phyloP scores from a whole-genome alignment of 2,113 vertebrate species.

The Myiopsitta monachus region DNA sequence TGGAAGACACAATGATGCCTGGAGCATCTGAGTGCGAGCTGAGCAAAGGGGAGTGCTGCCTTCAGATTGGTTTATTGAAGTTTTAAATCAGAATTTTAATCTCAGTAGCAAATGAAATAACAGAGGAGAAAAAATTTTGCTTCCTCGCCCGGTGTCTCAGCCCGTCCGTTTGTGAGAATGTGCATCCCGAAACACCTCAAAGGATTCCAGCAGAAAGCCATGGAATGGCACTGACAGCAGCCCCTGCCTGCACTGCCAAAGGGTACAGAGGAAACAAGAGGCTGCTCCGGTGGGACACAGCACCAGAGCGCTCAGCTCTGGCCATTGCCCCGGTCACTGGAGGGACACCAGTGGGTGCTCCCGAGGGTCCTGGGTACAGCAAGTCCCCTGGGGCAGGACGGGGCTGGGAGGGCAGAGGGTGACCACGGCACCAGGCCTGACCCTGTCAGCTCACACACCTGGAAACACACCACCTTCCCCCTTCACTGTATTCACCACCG shows the following conservation, averaged over 20 bases:
- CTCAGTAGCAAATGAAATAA: not conserved
- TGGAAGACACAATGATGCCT: not conserved
- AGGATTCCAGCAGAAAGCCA: conserved; percentile 6
- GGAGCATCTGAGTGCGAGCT: not conserved
- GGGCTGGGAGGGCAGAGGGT: not conserved
- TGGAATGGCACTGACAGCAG: not conserved
- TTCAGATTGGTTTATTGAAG: not conserved
- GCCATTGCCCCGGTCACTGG: not conserved
- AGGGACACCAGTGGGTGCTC: fast-evolving
- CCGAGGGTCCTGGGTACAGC: not conserved
- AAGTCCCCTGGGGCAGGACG: not conserved
- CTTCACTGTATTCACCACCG: not conserved
- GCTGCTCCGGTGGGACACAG: not conserved
- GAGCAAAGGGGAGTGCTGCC: not conserved
- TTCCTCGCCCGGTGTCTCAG: not conserved
- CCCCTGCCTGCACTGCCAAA: fast-evolving
- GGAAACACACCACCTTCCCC: not conserved
- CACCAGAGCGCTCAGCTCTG: not conserved
- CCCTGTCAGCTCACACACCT: not conserved
- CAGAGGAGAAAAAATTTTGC: not conserved
- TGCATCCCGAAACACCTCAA: conserved; percentile 8
- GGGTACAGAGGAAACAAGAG: not conserved
- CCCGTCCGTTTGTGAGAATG: not conserved
- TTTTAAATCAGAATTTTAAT: not conserved
- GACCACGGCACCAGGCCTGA: fast-evolving